These are phyloP conservation scores for Mesaphorura yosii DNA, from an alignment of 1,140 invertebrate genomes.

Conservation along the genomic window DNA sequence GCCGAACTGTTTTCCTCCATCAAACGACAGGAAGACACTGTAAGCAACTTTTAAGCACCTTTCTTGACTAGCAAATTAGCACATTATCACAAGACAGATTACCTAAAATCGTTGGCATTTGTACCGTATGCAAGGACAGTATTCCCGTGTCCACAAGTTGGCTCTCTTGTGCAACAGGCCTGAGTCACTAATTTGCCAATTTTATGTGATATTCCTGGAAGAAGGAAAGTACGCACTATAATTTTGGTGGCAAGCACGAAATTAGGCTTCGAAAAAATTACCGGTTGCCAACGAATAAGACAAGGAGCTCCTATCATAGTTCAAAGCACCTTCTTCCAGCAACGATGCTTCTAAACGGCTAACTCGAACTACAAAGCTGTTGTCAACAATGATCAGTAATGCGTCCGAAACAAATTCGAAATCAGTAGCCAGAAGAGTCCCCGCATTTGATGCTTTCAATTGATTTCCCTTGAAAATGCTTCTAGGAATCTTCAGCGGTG, in stretches of 20 bases:
- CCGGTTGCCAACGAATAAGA: slow-evolving; percentile 8
- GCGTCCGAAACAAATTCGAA: slow-evolving; percentile 24
- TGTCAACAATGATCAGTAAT: slow-evolving; percentile 7
- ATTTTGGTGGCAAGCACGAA: too few relatives aligned
- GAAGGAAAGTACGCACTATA: too few relatives aligned
- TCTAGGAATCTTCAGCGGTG: slow-evolving; percentile 13
- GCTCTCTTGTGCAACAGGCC: slow-evolving; percentile 13
- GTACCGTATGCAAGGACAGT: slow-evolving; percentile 16
- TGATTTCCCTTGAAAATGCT: neutral
- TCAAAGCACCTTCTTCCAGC: neutral
- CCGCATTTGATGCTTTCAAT: neutral
- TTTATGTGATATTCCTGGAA: neutral
- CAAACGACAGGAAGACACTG: slow-evolving; percentile 19
- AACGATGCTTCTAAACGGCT: slow-evolving; percentile 15
- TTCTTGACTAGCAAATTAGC: neutral
- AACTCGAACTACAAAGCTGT: slow-evolving; percentile 13
- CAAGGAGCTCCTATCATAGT: neutral
- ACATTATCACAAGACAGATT: neutral
- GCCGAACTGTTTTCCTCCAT: slow-evolving; percentile 14
- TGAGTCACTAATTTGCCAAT: slow-evolving; percentile 14
- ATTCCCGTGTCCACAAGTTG: slow-evolving; percentile 14
- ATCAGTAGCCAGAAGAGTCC: slow-evolving; percentile 1
- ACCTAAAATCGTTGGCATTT: neutral
- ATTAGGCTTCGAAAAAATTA: too few relatives aligned
- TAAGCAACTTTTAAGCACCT: neutral